Percentiles rank a stretch among this genome's conserved stretches.
Evolutionary conservation across 2,888 invertebrate species (phyloP).

Genomic region (Serrognathus titanus): DNA sequence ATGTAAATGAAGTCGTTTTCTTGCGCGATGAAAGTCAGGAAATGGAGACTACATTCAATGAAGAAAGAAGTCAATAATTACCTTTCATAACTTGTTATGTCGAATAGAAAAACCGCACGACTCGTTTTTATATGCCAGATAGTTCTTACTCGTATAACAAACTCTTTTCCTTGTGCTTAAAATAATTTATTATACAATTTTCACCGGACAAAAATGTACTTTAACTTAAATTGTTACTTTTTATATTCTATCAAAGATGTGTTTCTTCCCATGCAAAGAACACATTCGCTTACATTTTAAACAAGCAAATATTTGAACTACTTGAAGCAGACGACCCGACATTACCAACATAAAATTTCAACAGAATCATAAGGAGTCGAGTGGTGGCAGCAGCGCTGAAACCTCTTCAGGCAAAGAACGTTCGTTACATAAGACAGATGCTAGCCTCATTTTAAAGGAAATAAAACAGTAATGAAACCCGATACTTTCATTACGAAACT

Average conservation of each 20-base stretch:
- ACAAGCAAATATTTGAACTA: slow-evolving; percentile 5
- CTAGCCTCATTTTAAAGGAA: slow-evolving; percentile 1
- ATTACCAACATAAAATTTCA: background rate
- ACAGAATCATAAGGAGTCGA: background rate
- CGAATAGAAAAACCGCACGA: background rate
- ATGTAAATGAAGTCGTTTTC: no score
- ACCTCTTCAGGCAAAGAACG: background rate
- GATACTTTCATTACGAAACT: slow-evolving; percentile 4
- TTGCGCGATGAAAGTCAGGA: no score
- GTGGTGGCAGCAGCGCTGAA: background rate
- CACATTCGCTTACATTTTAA: background rate
- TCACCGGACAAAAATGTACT: no score
- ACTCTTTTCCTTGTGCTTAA: background rate
- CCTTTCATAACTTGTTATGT: no score
- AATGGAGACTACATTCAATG: no score
- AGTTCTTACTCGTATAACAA: background rate
- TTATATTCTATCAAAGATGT: no score
- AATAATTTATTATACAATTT: no score
- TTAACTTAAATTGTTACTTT: no score
- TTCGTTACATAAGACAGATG: slow-evolving; percentile 1
- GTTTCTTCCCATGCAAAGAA: background rate
- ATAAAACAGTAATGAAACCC: slow-evolving; percentile 7
- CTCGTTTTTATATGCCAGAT: background rate
- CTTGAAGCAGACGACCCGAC: background rate
- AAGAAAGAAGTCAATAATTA: no score